Base-by-base conservation (phyloP, 1,140 invertebrate genomes). In the Scaptomyza pallida region DNA sequence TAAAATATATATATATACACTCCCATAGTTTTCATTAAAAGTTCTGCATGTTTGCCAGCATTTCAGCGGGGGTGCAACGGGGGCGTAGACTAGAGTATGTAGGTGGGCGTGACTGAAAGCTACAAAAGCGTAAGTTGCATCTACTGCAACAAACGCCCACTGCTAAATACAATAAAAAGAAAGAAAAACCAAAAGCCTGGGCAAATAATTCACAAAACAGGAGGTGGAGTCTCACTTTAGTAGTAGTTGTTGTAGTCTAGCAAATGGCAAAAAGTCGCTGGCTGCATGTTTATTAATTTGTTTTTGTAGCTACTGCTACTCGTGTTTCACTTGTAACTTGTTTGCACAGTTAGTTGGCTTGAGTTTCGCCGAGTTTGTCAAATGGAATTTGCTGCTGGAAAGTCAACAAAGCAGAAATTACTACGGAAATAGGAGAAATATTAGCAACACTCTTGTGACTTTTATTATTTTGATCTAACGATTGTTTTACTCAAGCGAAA, bases 221-320 rank as follows among this genome's bases (percentile, higher is more conserved):
- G 9, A 8, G 26, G 26, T 60, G 41, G 45, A 54, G 69, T 65
- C 59, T 30, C 44, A 40, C 21, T 52, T 26, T 26, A 6, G 23
- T 6, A 10, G 12, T 48, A 45, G 17, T n/a, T n/a, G n/a, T n/a
- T n/a, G n/a, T n/a, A n/a, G n/a, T n/a, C n/a, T n/a, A 60, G 74
- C 37, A 75, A 80, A 78, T 70, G 54, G 78, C 69, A 77, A 81
- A 83, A 82, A 78, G 81, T 86, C 76, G 41, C 41, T 44, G 45
- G 41, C 44, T 72, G 54, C 67, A 47, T 79, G 57, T 80, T 86
- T 76, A 65, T 85, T 78, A 45, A 76, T 86, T 64, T 59, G 6
- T n/a, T 44, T n/a, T 60, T 51, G 33, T 43, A 40, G 19, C 30
- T 45, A 15, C 9, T 37, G 9, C 26, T 30, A 30, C 5, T 65